Conservation (phyloP, 1,140 invertebrate genomes). For the Listronotus bonariensis region DNA sequence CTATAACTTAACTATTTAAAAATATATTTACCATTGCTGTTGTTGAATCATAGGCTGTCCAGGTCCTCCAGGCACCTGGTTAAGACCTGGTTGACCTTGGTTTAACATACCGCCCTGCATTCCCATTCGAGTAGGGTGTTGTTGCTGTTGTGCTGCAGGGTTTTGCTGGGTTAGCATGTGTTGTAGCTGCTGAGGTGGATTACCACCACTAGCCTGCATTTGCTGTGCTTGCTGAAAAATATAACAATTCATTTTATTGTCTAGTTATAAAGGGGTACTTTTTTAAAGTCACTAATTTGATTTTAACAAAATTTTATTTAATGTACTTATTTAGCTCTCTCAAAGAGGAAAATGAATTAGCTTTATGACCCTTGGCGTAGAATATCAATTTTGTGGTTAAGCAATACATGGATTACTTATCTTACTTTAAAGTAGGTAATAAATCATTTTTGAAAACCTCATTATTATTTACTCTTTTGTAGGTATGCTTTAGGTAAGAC, state of each 20-base stretch:
- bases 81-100: conserved; percentile 54
- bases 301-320: too few relatives aligned
- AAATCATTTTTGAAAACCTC: too few relatives aligned
- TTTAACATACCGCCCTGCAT: conserved; percentile 58
- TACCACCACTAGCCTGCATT: conserved; percentile 47
- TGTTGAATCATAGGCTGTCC: conserved; percentile 55
- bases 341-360: too few relatives aligned
- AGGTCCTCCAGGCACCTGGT: conserved; percentile 54
- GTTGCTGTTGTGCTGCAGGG: conserved; percentile 49
- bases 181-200: conserved; percentile 56
- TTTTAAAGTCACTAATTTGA: too few relatives aligned
- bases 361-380: too few relatives aligned
- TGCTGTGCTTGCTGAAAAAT: conserved; percentile 46
- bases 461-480: too few relatives aligned
- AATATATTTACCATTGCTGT: conserved; percentile 56
- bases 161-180: conserved; percentile 63
- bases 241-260: neutral
- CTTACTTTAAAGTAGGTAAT: too few relatives aligned
- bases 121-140: conserved; percentile 48
- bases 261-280: too few relatives aligned
- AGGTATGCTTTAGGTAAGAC: too few relatives aligned
- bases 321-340: too few relatives aligned
- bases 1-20: neutral
- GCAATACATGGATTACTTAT: too few relatives aligned
- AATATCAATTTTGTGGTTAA: too few relatives aligned